phyloP scores from a whole-genome alignment of 1,140 invertebrate species.

The Caerostris darwini region DNA sequence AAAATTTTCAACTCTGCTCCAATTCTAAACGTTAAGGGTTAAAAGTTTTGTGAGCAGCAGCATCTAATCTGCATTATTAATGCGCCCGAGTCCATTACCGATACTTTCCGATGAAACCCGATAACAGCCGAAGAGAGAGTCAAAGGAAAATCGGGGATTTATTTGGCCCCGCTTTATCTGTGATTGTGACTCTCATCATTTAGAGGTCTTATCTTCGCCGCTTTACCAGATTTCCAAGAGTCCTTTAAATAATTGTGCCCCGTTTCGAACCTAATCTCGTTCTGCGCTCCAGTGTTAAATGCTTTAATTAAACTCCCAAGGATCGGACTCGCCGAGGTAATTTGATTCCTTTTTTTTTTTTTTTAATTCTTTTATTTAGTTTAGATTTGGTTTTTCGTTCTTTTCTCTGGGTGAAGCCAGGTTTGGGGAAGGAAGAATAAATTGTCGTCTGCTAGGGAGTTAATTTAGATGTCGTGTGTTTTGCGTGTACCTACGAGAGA shows the following conservation, averaged over 20 bases:
- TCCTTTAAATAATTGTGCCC: slow-evolving; percentile 47
- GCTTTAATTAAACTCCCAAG: slow-evolving; percentile 37
- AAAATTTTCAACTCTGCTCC: not conserved
- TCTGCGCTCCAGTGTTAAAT: slow-evolving; percentile 25
- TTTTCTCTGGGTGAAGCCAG: not conserved
- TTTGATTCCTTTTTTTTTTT: slow-evolving; percentile 30
- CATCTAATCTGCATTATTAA: slow-evolving; percentile 48
- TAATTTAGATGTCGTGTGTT: slow-evolving; percentile 57
- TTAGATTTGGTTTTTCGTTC: not conserved
- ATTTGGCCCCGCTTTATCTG: slow-evolving; percentile 35
- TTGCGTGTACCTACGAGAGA: not conserved
- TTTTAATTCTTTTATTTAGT: not conserved
- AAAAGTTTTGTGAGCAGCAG: slow-evolving; percentile 8
- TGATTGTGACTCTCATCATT: slow-evolving; percentile 37
- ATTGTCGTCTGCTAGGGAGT: slow-evolving; percentile 28
- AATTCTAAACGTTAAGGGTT: not conserved
- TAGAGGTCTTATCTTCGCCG: not conserved
- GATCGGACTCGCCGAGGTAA: not conserved
- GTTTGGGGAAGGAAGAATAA: slow-evolving; percentile 5
- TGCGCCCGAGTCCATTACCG: slow-evolving; percentile 36
- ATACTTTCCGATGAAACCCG: not conserved
- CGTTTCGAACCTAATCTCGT: slow-evolving; percentile 7
- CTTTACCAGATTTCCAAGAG: not conserved
- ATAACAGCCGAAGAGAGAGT: not conserved
- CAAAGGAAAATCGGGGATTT: slow-evolving; percentile 45